Conservation (phyloP, 2,113 vertebrate species). For the Bombycilla garrulus region DNA sequence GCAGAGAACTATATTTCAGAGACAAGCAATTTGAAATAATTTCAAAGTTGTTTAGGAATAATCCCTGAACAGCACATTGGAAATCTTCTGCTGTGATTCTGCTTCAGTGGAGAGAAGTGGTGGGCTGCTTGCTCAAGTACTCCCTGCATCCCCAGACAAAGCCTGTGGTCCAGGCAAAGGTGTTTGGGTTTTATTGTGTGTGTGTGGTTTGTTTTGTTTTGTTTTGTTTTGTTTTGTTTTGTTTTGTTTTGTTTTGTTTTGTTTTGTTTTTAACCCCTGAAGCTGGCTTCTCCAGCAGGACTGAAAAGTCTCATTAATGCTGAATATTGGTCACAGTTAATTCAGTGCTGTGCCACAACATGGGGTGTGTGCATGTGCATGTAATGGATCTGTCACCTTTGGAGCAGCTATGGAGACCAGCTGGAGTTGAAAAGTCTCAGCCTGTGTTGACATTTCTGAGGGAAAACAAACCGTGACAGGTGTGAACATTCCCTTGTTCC, state of each 20-base stretch:
- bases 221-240: background rate
- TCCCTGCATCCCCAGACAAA: background rate
- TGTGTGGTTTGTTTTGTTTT: background rate
- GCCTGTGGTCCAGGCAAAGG: background rate
- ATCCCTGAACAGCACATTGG: background rate
- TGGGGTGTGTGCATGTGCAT: background rate
- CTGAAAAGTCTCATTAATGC: background rate
- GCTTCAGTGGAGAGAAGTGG: background rate
- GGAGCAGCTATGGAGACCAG: background rate
- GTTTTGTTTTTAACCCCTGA: background rate
- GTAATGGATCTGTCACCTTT: background rate
- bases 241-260: background rate
- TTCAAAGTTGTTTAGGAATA: background rate
- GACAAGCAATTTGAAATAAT: background rate
- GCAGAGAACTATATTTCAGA: background rate
- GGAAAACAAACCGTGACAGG: constrained; percentile 56
- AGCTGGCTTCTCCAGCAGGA: background rate
- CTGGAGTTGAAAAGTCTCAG: constrained; percentile 50
- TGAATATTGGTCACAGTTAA: background rate
- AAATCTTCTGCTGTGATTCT: background rate
- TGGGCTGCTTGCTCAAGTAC: background rate
- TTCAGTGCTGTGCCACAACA: constrained; percentile 8
- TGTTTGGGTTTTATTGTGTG: no score
- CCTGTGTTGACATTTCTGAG: constrained; percentile 48
- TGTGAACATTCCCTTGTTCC: constrained; percentile 38